Percentiles rank a stretch among this genome's conserved stretches.
phyloP scores from a whole-genome alignment of 2,113 vertebrate genomes.

The Galemys pyrenaicus region DNA sequence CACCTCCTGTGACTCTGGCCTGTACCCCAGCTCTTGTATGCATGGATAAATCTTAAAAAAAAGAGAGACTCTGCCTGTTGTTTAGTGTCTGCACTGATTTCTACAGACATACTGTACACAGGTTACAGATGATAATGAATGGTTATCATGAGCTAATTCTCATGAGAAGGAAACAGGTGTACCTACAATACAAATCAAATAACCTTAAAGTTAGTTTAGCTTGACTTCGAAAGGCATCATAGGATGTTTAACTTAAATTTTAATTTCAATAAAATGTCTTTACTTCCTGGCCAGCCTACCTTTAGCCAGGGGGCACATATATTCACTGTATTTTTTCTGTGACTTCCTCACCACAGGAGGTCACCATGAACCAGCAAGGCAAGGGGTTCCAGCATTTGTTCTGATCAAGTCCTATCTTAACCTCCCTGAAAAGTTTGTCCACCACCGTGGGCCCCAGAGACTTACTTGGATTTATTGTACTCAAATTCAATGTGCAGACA shows the following conservation, averaged over 20 bases:
- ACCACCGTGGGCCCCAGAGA: background rate
- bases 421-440: background rate
- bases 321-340: background rate
- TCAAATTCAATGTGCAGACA: conserved; percentile 99
- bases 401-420: background rate
- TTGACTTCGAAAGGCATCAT: background rate
- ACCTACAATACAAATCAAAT: conserved; percentile 16
- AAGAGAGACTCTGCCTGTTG: too few relatives aligned
- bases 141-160: background rate
- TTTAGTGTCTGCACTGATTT: background rate
- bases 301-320: background rate
- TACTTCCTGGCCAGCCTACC: background rate
- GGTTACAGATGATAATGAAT: background rate
- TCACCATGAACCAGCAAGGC: rapidly evolving
- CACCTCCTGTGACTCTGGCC: too few relatives aligned
- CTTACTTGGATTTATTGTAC: conserved; percentile 99
- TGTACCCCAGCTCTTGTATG: too few relatives aligned
- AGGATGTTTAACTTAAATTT: background rate
- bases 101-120: background rate
- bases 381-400: background rate
- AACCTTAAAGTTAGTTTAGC: background rate
- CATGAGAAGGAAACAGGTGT: background rate
- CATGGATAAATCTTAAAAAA: too few relatives aligned
- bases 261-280: background rate
- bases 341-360: rapidly evolving